These are phyloP conservation scores for Timema podura DNA, from an alignment of 2,888 invertebrate genomes.

Conservation along the genomic window DNA sequence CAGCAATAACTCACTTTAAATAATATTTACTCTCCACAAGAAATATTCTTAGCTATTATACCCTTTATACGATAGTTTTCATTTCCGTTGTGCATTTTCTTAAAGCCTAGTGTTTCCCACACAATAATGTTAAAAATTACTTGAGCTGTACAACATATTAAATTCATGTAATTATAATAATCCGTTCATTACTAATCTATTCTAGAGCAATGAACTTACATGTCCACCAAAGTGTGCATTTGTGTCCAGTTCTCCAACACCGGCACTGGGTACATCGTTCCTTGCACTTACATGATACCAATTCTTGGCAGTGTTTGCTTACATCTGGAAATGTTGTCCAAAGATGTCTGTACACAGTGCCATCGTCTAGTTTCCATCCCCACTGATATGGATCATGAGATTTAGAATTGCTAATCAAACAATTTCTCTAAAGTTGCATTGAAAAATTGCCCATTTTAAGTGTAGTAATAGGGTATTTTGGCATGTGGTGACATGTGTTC, in stretches of 20 bases:
- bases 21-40: too few relatives aligned
- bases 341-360: neutral
- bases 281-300: neutral
- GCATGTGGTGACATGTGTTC: slow-evolving; percentile 15
- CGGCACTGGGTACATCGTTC: neutral
- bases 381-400: slow-evolving; percentile 5
- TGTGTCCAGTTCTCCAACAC: neutral
- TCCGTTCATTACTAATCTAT: neutral
- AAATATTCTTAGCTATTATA: too few relatives aligned
- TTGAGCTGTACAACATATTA: neutral
- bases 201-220: neutral
- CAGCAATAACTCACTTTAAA: too few relatives aligned
- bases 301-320: slow-evolving; percentile 4
- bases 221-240: neutral
- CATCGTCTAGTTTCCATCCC: slow-evolving; percentile 12
- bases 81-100: too few relatives aligned
- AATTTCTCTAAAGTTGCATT: slow-evolving; percentile 4
- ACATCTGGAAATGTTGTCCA: slow-evolving; percentile 15
- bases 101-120: too few relatives aligned
- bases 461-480: neutral
- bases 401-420: neutral
- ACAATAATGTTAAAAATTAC: neutral
- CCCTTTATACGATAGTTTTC: too few relatives aligned
- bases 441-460: slow-evolving; percentile 1
- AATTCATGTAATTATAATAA: neutral